These are phyloP conservation scores for Lagodon rhomboides DNA, from an alignment of 2,797 vertebrate genomes.

Conservation along the genomic window DNA sequence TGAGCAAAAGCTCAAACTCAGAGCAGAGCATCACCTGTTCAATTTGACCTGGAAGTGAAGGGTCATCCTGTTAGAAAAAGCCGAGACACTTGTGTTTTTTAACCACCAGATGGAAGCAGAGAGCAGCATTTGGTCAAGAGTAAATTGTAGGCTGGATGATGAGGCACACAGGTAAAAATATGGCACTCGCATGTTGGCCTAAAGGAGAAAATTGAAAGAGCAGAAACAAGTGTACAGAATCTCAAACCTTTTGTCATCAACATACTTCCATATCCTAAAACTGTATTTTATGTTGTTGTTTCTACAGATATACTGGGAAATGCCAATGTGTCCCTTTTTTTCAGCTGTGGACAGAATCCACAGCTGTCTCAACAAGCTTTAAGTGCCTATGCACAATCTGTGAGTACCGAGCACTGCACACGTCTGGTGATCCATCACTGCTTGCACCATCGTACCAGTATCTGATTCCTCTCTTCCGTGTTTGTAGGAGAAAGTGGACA, in stretches of 20 bases:
- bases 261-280: neutral
- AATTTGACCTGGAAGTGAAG: neutral
- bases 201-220: neutral
- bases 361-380: conserved; percentile 94
- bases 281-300: conserved; percentile 10
- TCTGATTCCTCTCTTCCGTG: neutral
- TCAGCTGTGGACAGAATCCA: conserved; percentile 91
- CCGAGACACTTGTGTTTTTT: neutral
- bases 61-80: neutral
- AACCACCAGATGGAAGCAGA: neutral
- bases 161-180: neutral
- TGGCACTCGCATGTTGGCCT: neutral
- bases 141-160: neutral
- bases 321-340: conserved; percentile 93
- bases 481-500: conserved; percentile 90
- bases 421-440: neutral
- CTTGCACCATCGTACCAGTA: too few species aligned
- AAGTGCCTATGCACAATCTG: conserved; percentile 92
- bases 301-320: conserved; percentile 92
- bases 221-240: neutral
- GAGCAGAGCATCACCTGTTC: neutral
- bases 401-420: conserved; percentile 77
- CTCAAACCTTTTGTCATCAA: neutral
- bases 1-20: neutral
- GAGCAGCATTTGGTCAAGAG: neutral